Conservation (phyloP, 2,113 vertebrate species). For the Myocastor coypus region DNA sequence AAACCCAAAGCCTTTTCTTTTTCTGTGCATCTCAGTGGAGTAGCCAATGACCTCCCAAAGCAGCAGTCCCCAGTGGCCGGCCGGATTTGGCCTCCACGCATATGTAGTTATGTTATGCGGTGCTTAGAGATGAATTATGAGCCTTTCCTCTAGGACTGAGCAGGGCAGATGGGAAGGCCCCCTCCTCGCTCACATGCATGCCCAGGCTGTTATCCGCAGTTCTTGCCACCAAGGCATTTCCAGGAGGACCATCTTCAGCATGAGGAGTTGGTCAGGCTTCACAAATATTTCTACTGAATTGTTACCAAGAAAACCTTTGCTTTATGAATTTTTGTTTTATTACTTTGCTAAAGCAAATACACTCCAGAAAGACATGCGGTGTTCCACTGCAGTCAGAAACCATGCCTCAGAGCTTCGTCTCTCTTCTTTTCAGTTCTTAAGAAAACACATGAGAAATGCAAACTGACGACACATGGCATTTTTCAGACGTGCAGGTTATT, state of each 20-base stretch:
- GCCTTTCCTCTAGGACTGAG: background rate
- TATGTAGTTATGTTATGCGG: fast-evolving
- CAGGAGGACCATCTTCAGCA: conserved; percentile 32
- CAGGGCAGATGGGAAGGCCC: fast-evolving
- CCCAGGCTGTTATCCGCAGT: background rate
- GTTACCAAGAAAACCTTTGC: conserved; percentile 72
- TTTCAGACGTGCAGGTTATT: background rate
- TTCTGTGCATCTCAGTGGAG: background rate
- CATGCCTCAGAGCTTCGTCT: background rate
- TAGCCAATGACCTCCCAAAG: background rate
- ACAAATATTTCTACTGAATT: conserved; percentile 67
- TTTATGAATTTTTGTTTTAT: conserved; percentile 70
- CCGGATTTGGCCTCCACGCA: background rate
- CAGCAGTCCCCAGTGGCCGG: fast-evolving
- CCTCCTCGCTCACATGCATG: fast-evolving
- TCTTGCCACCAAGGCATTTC: background rate
- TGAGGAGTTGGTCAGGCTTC: conserved; percentile 22
- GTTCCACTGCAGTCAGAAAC: conserved; percentile 1
- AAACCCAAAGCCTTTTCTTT: background rate
- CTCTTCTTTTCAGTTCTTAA: background rate
- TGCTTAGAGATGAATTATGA: background rate
- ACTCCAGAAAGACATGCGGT: background rate
- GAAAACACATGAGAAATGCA: conserved; percentile 1
- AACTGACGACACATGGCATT: background rate
- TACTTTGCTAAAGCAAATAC: conserved; percentile 69